phyloP scores from a whole-genome alignment of 1,140 invertebrate species.

The Zaprionus lachaisei region DNA sequence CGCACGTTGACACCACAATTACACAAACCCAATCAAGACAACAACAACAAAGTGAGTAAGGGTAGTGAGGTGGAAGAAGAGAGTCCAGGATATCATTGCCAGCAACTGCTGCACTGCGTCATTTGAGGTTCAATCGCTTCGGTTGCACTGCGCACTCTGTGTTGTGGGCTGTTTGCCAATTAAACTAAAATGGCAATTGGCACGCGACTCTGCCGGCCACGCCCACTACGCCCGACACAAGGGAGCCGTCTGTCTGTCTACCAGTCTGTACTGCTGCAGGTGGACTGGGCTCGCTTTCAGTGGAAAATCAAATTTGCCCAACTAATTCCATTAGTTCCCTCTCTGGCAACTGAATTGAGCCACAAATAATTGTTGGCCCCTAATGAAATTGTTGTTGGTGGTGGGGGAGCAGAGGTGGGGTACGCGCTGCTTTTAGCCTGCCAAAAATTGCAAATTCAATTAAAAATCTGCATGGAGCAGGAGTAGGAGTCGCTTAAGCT shows the following conservation, averaged over 20 bases:
- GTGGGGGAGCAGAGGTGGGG: no score
- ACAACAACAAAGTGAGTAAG: slow-evolving; percentile 9
- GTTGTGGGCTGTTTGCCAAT: slow-evolving; percentile 52
- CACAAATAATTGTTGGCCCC: slow-evolving; percentile 61
- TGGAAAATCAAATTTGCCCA: slow-evolving; percentile 64
- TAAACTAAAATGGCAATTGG: slow-evolving; percentile 71
- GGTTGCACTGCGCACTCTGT: slow-evolving; percentile 8
- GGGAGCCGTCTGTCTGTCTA: not conserved
- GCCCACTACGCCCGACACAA: slow-evolving; percentile 13
- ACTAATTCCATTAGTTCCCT: slow-evolving; percentile 59
- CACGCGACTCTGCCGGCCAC: slow-evolving; percentile 60
- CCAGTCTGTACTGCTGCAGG: not conserved
- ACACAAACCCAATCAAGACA: slow-evolving; percentile 33
- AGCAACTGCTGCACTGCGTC: slow-evolving; percentile 59
- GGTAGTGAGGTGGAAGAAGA: not conserved
- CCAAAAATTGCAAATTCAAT: slow-evolving; percentile 71
- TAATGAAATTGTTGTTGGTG: slow-evolving; percentile 48
- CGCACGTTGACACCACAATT: slow-evolving; percentile 41
- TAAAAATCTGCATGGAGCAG: slow-evolving; percentile 52
- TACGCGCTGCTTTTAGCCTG: slow-evolving; percentile 32
- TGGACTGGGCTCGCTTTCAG: slow-evolving; percentile 42
- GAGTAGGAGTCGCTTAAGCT: slow-evolving; percentile 17
- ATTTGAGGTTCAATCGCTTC: slow-evolving; percentile 43
- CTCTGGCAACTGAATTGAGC: slow-evolving; percentile 22
- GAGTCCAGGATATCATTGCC: not conserved